These are phyloP conservation scores for Aricia agestis DNA, from an alignment of 1,140 invertebrate genomes.

Conservation along the genomic window DNA sequence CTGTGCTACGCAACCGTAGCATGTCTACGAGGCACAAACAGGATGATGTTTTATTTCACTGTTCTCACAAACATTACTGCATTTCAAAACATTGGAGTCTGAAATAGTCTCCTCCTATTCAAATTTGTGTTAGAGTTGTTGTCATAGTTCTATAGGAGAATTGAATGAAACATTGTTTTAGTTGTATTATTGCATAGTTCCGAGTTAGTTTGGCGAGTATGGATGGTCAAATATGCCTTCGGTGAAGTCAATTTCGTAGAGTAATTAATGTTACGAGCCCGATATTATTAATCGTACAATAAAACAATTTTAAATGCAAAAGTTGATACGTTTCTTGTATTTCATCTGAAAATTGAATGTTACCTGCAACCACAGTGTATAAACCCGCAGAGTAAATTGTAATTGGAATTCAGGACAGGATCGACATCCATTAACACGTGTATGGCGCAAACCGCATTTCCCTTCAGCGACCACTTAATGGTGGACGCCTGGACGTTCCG, in stretches of 20 bases:
- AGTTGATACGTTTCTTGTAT: neutral
- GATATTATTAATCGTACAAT: too few relatives aligned
- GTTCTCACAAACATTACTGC: neutral
- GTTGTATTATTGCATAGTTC: conserved; percentile 36
- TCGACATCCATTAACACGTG: conserved; percentile 31
- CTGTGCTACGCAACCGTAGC: too few relatives aligned
- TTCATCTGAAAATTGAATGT: neutral
- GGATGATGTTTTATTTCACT: neutral
- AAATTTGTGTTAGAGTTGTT: conserved; percentile 21
- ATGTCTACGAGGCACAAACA: too few relatives aligned
- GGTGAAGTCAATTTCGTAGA: neutral
- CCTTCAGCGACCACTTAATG: conserved; percentile 21
- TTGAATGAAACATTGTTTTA: conserved; percentile 24
- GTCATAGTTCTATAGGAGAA: conserved; percentile 23
- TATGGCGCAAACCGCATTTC: conserved; percentile 33
- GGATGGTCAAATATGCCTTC: conserved; percentile 6
- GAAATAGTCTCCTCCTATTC: conserved; percentile 21
- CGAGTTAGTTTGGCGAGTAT: conserved; percentile 13
- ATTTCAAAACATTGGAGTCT: conserved; percentile 18
- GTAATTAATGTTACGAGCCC: neutral
- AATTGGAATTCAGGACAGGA: conserved; percentile 21
- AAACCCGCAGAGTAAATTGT: conserved; percentile 20
- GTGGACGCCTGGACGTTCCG: conserved; percentile 20
- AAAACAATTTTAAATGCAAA: too few relatives aligned
- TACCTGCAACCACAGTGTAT: conserved; percentile 5